Base-by-base conservation (phyloP, 1,140 invertebrate genomes). In the Catajapyx aquilonaris region DNA sequence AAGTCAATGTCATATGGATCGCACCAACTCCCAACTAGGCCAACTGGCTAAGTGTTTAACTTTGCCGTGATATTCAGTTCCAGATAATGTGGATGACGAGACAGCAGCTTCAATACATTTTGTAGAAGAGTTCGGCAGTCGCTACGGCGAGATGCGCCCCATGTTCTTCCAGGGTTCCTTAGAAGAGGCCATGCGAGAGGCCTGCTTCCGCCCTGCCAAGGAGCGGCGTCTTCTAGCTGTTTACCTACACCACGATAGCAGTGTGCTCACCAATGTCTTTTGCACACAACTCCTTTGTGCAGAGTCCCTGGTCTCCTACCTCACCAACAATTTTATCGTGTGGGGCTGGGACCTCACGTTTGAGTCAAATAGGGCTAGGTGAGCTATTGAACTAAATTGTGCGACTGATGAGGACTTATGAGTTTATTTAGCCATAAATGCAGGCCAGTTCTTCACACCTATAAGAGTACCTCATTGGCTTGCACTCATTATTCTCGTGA, bases 301-400 rank as follows among this genome's bases (percentile, higher is more conserved):
- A 47, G 86, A 91, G 52, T 78, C 78, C 32, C 75, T 94, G 34
- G 71, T 90, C 34, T 76, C 85, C 55, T 78, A 78, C 42, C 66
- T 95, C 20, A 72, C 74, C 35, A 71, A 69, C 20, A 87, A 90
- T 63, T 94, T 93, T 60, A 60, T 94, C 17, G 69, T 87, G 0
- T 95, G 84, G 72, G 87, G 86, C 34, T 96, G 90, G 90, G 90
- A 96, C 58, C 66, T 94, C 41, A 90, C 87, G 1, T 69, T 72
- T 44, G 74, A 81, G 46, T 71, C 73, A 42, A 93, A 93, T 57
- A 76, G 76, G 59, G 65, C 68, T 46, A 73, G 73, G 81, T 85
- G 53, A 55, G 56, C 53, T 21, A n/a, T n/a, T 32, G 16, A 21
- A 43, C 17, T 41, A 9, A n/a, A n/a, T n/a, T n/a, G n/a, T n/a